A percentile compares a stretch with the other conserved stretches of the same genome.
Conservation (phyloP, 1,140 invertebrate species). For the Apocrypta bakeri region DNA sequence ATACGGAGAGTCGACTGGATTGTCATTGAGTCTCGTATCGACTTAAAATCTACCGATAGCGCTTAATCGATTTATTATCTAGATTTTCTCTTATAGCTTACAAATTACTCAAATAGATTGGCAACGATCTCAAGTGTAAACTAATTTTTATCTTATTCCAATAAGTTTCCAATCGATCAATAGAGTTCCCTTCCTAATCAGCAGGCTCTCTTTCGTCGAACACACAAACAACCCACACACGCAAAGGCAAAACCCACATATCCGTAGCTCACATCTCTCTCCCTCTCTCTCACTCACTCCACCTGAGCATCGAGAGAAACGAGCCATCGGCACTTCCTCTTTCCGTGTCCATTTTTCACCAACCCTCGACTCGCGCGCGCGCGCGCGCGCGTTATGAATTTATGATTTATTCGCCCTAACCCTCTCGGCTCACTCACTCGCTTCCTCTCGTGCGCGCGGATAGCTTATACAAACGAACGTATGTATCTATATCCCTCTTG, state of each 20-base stretch:
- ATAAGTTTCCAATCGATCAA: too few species aligned
- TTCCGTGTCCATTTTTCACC: slow-evolving; percentile 14
- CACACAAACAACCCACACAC: too few species aligned
- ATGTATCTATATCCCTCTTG: slow-evolving; percentile 51
- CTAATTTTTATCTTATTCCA: too few species aligned
- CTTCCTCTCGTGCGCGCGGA: slow-evolving; percentile 11
- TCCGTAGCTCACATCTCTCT: neutral
- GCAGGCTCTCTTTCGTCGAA: too few species aligned
- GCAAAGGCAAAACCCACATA: neutral
- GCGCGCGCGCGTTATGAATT: slow-evolving; percentile 64
- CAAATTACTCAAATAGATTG: too few species aligned
- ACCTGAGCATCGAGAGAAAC: neutral
- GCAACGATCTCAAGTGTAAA: too few species aligned
- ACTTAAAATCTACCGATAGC: too few species aligned
- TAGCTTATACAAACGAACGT: slow-evolving; percentile 36
- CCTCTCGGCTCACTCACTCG: slow-evolving; percentile 31
- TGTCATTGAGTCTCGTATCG: too few species aligned
- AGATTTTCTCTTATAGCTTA: too few species aligned
- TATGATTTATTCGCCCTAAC: slow-evolving; percentile 67
- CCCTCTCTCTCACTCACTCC: too few species aligned
- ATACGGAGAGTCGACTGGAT: too few species aligned
- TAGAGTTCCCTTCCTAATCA: neutral
- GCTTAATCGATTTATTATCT: too few species aligned
- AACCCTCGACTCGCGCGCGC: slow-evolving; percentile 15
- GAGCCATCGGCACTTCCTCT: neutral